Evolutionary conservation across 2,797 vertebrate species (phyloP).

Genomic region (Pogonophryne albipinna): DNA sequence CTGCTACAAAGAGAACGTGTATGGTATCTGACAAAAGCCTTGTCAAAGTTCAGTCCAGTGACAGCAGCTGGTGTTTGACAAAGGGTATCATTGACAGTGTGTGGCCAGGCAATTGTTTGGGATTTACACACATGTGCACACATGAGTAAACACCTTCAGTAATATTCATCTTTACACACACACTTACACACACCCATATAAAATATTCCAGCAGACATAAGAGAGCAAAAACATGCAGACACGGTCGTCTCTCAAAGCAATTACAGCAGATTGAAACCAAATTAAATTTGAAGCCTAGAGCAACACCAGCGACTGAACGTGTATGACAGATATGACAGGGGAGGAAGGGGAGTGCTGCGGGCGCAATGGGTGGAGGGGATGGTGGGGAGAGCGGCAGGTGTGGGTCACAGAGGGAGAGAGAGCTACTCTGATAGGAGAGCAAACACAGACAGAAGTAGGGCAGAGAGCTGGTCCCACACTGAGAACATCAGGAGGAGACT

Average conservation of each 20-base stretch:
- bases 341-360: constrained; percentile 57
- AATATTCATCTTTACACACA: constrained; percentile 33
- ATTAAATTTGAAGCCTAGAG: constrained; percentile 88
- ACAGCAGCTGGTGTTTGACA: constrained; percentile 74
- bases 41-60: constrained; percentile 64
- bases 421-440: constrained; percentile 70
- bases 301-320: constrained; percentile 76
- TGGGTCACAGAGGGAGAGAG: constrained; percentile 61
- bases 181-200: constrained; percentile 24
- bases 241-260: constrained; percentile 85
- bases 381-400: constrained; percentile 67
- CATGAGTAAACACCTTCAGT: constrained; percentile 55
- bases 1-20: constrained; percentile 39
- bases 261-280: constrained; percentile 88
- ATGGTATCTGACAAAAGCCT: constrained; percentile 60
- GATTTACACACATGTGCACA: constrained; percentile 56
- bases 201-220: constrained; percentile 62
- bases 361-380: constrained; percentile 62
- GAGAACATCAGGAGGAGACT: constrained; percentile 40
- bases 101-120: constrained; percentile 67
- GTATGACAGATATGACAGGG: constrained; percentile 81
- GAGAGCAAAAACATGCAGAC: constrained; percentile 78
- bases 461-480: constrained; percentile 40
- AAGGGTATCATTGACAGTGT: constrained; percentile 73
- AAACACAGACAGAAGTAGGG: constrained; percentile 50